Conservation (phyloP, 2,888 invertebrate genomes). For the Scrobipalpa atriplicella region DNA sequence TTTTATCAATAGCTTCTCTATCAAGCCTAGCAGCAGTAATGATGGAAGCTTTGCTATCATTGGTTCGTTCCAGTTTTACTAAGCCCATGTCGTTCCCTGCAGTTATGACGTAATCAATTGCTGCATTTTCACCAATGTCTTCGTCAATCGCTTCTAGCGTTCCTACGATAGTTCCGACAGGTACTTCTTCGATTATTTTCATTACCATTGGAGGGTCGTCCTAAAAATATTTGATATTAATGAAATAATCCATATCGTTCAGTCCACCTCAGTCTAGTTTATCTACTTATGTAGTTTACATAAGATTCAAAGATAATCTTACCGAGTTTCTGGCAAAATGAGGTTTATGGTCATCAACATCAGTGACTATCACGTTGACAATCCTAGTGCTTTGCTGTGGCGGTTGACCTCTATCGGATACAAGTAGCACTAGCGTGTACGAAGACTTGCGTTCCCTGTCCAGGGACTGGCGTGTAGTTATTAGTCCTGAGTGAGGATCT, state of each 20-base stretch:
- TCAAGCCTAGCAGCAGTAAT: constrained; percentile 85
- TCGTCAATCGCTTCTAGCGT: constrained; percentile 87
- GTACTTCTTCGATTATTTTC: constrained; percentile 85
- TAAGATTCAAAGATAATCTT: constrained; percentile 43
- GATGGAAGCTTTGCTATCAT: constrained; percentile 85
- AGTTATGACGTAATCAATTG: constrained; percentile 88
- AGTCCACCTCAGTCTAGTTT: neutral
- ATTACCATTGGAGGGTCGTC: constrained; percentile 86
- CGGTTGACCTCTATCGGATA: constrained; percentile 89
- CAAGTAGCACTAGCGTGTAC: constrained; percentile 90
- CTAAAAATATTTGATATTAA: constrained; percentile 52
- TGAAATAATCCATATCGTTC: neutral
- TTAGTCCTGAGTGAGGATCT: constrained; percentile 87
- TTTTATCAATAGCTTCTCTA: constrained; percentile 82
- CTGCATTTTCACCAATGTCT: constrained; percentile 89
- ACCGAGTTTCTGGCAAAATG: constrained; percentile 86
- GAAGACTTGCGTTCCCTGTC: constrained; percentile 89
- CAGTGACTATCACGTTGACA: constrained; percentile 85
- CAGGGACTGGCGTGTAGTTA: constrained; percentile 86
- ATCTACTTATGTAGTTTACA: too few species aligned
- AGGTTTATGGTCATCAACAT: constrained; percentile 91
- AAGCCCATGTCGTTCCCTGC: constrained; percentile 87
- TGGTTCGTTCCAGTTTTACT: constrained; percentile 84
- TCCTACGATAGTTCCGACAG: constrained; percentile 86
- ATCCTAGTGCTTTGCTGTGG: constrained; percentile 89